These are phyloP conservation scores for Okapia johnstoni DNA, from an alignment of 2,113 vertebrate species.

Conservation along the genomic window DNA sequence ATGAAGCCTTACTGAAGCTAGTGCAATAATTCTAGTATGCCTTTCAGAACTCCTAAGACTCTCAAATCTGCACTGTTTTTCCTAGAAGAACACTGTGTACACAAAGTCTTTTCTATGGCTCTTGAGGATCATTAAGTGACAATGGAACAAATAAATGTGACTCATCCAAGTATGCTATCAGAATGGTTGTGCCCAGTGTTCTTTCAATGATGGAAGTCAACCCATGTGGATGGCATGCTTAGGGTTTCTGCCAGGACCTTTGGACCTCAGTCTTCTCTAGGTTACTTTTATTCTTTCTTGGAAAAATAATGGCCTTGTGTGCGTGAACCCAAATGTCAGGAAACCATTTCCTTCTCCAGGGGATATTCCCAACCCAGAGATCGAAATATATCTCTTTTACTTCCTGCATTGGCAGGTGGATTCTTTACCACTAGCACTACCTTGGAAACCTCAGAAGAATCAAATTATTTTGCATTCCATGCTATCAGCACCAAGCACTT, in stretches of 20 bases:
- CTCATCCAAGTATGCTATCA: not conserved
- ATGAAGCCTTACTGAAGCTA: not conserved
- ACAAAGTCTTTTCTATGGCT: not conserved
- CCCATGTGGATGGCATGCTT: not conserved
- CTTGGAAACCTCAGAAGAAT: not conserved
- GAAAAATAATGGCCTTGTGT: not conserved
- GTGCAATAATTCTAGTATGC: not conserved
- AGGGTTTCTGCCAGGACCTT: not conserved
- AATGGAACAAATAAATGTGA: not conserved
- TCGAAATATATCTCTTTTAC: fast-evolving
- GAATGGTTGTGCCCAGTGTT: not conserved
- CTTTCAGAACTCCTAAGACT: not conserved
- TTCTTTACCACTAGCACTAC: not conserved
- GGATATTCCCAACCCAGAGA: not conserved
- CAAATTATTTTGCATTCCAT: not conserved
- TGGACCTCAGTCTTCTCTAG: not conserved
- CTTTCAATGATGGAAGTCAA: not conserved
- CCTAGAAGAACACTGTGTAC: not conserved
- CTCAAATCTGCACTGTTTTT: not conserved
- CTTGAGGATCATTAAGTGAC: not conserved
- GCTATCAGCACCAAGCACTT: not conserved
- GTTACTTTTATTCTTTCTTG: not conserved
- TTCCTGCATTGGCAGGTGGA: fast-evolving
- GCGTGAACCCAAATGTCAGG: not conserved
- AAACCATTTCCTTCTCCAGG: not conserved